These are phyloP conservation scores for Hecatera dysodea DNA, from an alignment of 2,888 invertebrate genomes.

Conservation along the genomic window DNA sequence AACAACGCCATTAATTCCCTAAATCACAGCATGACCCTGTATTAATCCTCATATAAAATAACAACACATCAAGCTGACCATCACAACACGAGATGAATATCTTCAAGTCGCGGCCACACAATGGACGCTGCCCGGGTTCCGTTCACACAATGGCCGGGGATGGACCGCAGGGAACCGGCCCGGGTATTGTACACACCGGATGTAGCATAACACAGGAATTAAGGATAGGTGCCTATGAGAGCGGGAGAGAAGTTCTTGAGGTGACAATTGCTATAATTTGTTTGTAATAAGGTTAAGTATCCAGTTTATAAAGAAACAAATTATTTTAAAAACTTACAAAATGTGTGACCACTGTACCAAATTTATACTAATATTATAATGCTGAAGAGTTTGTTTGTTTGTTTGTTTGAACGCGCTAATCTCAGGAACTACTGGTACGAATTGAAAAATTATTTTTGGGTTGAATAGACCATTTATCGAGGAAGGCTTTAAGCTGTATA, in stretches of 20 bases:
- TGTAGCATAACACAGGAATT: conserved; percentile 54
- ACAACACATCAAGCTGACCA: conserved; percentile 36
- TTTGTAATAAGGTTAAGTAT: neutral
- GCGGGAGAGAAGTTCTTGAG: conserved; percentile 50
- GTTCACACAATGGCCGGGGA: conserved; percentile 35
- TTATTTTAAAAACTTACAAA: no score
- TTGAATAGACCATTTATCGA: no score
- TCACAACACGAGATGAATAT: conserved; percentile 64
- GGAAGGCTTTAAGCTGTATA: no score
- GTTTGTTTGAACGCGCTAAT: no score
- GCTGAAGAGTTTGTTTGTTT: no score
- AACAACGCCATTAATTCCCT: conserved; percentile 6
- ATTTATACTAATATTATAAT: no score
- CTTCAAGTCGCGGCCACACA: conserved; percentile 45
- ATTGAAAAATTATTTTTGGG: no score
- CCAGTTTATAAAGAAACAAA: no score
- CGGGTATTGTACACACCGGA: conserved; percentile 62
- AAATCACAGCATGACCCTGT: conserved; percentile 11
- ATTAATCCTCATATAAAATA: conserved; percentile 41
- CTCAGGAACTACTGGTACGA: no score
- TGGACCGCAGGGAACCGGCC: conserved; percentile 44
- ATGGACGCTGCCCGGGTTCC: conserved; percentile 21
- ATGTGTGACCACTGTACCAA: no score
- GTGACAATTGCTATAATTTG: neutral
- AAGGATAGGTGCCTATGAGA: conserved; percentile 59